Base-by-base conservation (phyloP, 1,140 invertebrate species). In the Zaprionus tsacasi region DNA sequence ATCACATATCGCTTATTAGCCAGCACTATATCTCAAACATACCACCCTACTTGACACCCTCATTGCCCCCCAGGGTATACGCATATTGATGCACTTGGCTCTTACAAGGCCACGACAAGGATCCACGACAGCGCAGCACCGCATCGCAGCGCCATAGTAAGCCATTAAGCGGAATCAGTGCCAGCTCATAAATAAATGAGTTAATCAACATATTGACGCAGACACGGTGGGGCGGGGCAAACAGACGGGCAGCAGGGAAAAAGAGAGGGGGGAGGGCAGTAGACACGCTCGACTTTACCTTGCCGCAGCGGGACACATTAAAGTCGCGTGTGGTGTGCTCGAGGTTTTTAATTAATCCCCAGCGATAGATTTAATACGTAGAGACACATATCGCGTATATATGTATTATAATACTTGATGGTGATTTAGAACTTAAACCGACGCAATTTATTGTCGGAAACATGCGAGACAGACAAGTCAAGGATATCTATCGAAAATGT, bases 161-260 rank as follows among this genome's bases (percentile, higher is more conserved):
- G 83, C 83, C 83, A 88, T 89, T 88, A 89, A 88, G 80, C 74
- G 81, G 78, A 72, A 89, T 88, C 81, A 81, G 50, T 73, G 81
- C 70, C 52, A 77, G 75, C 85, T 81, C 86, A 89, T 89, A 89
- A 89, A 89, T 89, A 89, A 90, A 90, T 71, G 67, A 89, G 86
- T 85, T 90, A 89, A 89, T 89, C 85, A 89, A 89, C 78, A 89
- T 89, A 89, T 89, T 89, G 85, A 76, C 65, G 77, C 71, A 77
- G 74, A 75, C 74, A 69, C 52, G 55, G 66, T 65, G 66, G 68
- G 8, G 17, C 35, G 11, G 3, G 25, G 13, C 15, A 13, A 13
- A 6, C 17, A 43, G 21, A 8, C 17, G 13, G 21, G 15, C 21
- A 21, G 21, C 2, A 21, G 21, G 2, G 21, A 21, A 21, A 2